Base-by-base conservation (phyloP, 2,113 vertebrate genomes). In the Colaptes auratus region DNA sequence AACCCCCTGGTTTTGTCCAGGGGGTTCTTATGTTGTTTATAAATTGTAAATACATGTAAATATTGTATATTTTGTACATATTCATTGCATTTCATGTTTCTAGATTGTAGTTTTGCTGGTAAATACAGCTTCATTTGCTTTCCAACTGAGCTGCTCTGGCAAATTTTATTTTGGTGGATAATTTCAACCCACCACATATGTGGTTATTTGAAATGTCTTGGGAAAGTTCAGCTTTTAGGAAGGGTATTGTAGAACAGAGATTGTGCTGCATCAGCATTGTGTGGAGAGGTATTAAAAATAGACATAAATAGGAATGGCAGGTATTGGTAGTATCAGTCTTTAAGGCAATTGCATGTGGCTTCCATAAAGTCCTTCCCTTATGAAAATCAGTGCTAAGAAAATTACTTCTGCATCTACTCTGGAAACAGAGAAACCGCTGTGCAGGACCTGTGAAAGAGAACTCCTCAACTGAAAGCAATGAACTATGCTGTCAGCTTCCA, bases 261-360 rank as follows among this genome's bases (percentile, higher is more conserved):
- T 66, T 76, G 35, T 80, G 78, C 72, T 89, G 31, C 30, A 61
- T 69, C 73, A 84, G 78, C 50, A 48, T 27, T 82, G 59, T 79
- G 13, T 78, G 63, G 74, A 84, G 55, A 89, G 23, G 25, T 84
- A 67, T 35, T 89, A 63, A 82, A 95, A 91, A 72, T 17, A 72
- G 44, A 65, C 44, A 23, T 79, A 69, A 71, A 44, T 82, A 90
- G 31, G 36, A 71, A 80, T 69, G 31, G 30, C 31, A 86, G 74
- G 65, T 90, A 58, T 86, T 92, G 66, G 86, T 88, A 64, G 33
- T 87, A 91, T 72, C 78, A 75, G 53, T 58, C 55, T 82, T 66
- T 61, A 85, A 82, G 69, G 48, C 55, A 89, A 17, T 30, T 72
- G 46, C 39, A 19, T 67, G 36, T 55, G 36, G 6, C 84, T 93